Evolutionary conservation across 2,113 vertebrate genomes (phyloP).

Genomic region (Rhadina sibilatrix): DNA sequence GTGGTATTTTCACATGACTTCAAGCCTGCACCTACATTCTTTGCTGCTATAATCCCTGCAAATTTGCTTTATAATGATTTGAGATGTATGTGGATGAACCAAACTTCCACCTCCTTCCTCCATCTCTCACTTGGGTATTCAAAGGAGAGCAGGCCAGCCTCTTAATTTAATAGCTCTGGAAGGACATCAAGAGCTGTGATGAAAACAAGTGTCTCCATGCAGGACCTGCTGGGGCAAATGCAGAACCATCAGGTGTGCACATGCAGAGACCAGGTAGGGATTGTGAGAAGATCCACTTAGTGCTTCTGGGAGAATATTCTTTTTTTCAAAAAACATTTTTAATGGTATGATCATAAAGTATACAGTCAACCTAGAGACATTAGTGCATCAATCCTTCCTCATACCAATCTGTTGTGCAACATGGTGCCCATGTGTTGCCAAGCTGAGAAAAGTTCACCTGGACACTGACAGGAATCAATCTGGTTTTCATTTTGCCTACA

Average conservation of each 20-base stretch:
- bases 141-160: not conserved
- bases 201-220: not conserved
- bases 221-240: not conserved
- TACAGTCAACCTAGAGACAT: not conserved
- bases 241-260: not conserved
- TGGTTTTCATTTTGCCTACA: not conserved
- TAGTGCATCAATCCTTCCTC: not conserved
- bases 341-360: not conserved
- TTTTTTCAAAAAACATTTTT: not conserved
- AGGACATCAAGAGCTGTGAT: not conserved
- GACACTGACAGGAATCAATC: not conserved
- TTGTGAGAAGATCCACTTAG: not conserved
- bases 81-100: not conserved
- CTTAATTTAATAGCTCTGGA: not conserved
- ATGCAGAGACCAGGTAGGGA: not conserved
- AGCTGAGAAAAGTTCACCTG: not conserved
- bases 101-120: not conserved
- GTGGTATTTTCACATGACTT: not conserved
- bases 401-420: not conserved
- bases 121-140: not conserved
- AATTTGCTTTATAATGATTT: not conserved
- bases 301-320: not conserved
- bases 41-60: not conserved
- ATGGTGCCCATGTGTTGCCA: accelerated
- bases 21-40: not conserved